Evolutionary conservation across 2,797 vertebrate genomes (phyloP).

Genomic region (Carcharodon carcharias): DNA sequence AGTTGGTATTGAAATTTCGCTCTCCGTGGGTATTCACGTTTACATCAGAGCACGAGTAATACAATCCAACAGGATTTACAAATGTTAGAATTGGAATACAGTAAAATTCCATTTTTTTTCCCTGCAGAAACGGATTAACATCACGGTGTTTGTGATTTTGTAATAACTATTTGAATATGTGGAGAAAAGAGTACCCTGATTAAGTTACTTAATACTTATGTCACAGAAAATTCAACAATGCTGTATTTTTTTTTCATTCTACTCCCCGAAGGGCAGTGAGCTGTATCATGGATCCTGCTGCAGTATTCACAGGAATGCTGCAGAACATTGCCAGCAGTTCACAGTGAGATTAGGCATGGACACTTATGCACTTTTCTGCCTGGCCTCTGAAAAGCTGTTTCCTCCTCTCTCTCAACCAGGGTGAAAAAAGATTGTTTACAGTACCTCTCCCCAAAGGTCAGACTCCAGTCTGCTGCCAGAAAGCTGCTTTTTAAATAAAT

Average conservation of each 20-base stretch:
- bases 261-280: not conserved
- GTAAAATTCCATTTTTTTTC: not conserved
- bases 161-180: not conserved
- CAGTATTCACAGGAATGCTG: too few species aligned
- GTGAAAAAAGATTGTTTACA: not conserved
- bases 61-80: not conserved
- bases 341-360: too few species aligned
- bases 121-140: not conserved
- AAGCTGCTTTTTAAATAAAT: not conserved
- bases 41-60: not conserved
- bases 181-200: not conserved
- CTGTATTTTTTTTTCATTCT: not conserved
- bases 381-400: not conserved
- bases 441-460: not conserved
- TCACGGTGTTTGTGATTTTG: not conserved
- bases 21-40: not conserved
- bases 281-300: not conserved
- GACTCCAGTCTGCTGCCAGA: not conserved
- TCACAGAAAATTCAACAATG: not conserved
- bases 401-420: not conserved
- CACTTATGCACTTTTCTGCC: not conserved
- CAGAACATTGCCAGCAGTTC: not conserved
- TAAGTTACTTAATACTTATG: too few species aligned
- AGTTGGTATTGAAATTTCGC: not conserved
- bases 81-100: not conserved